Conservation (phyloP, 92 coral and sea anemone genomes). For the Palythoa grandiflora region DNA sequence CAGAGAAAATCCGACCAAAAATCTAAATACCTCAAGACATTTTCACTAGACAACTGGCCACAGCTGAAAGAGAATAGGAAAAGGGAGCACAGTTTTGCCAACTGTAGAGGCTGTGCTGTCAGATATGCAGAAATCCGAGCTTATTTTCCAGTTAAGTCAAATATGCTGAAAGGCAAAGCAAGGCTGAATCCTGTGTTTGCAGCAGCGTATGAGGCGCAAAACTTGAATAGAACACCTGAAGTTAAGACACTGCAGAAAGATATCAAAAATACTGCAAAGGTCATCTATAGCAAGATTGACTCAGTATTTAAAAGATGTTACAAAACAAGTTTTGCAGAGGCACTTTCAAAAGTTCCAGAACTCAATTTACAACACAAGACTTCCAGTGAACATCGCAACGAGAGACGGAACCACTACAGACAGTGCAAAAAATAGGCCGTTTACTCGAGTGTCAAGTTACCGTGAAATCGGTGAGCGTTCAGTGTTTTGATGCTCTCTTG, state of each 20-base stretch:
- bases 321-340: slow-evolving; percentile 42
- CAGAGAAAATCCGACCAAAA: slow-evolving; percentile 52
- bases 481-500: no score
- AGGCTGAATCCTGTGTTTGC: neutral
- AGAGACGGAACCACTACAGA: slow-evolving; percentile 45
- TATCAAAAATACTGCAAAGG: slow-evolving; percentile 55
- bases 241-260: slow-evolving; percentile 38
- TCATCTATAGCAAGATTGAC: slow-evolving; percentile 37
- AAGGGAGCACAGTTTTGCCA: slow-evolving; percentile 46
- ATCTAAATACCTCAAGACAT: slow-evolving; percentile 50
- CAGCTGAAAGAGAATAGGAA: slow-evolving; percentile 12
- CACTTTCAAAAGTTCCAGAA: slow-evolving; percentile 52
- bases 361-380: slow-evolving; percentile 41
- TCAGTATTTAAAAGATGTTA: slow-evolving; percentile 38
- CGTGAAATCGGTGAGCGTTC: no score
- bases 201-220: slow-evolving; percentile 30
- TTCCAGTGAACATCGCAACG: slow-evolving; percentile 30
- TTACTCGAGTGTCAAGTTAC: no score
- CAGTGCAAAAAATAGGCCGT: slow-evolving; percentile 15
- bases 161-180: no score
- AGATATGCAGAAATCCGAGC: slow-evolving; percentile 32
- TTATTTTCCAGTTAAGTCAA: neutral
- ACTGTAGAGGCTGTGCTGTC: slow-evolving; percentile 64
- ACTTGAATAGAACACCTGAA: neutral
- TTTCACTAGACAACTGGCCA: slow-evolving; percentile 57